phyloP scores from a whole-genome alignment of 2,888 invertebrate genomes.

The Lasioglossum villosulum region DNA sequence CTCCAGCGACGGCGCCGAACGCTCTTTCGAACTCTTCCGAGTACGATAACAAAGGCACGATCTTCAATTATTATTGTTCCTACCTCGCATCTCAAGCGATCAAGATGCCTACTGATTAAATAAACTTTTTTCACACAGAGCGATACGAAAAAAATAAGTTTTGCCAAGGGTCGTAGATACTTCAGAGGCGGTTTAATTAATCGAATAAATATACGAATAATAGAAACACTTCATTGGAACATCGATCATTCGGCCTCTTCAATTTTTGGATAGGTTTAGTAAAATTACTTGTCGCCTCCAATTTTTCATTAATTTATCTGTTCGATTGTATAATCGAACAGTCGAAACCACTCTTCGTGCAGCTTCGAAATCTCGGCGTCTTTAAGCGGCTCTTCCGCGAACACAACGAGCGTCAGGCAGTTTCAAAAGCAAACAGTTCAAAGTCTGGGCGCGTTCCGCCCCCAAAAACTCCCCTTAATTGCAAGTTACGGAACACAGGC shows the following conservation, averaged over 20 bases:
- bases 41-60: neutral
- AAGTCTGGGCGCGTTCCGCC: neutral
- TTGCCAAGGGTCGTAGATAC: too few relatives aligned
- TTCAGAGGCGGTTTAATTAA: too few relatives aligned
- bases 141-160: too few relatives aligned
- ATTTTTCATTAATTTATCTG: neutral
- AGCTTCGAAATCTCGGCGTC: neutral
- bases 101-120: neutral
- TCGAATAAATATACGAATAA: too few relatives aligned
- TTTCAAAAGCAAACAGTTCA: constrained; percentile 4
- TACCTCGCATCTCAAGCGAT: neutral
- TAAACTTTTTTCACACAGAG: neutral
- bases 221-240: neutral
- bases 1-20: constrained; percentile 4
- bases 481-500: neutral
- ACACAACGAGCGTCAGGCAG: neutral
- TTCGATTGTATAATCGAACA: neutral
- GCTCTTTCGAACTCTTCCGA: neutral
- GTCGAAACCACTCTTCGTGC: neutral
- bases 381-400: neutral
- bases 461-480: neutral
- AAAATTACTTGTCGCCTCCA: too few relatives aligned
- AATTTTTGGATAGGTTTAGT: neutral
- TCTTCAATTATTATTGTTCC: neutral
- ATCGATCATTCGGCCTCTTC: too few relatives aligned